Evolutionary conservation across 1,140 invertebrate species (phyloP), one percentile per base, ranked within the genome.

Genomic region (Drosophila neocordata): DNA sequence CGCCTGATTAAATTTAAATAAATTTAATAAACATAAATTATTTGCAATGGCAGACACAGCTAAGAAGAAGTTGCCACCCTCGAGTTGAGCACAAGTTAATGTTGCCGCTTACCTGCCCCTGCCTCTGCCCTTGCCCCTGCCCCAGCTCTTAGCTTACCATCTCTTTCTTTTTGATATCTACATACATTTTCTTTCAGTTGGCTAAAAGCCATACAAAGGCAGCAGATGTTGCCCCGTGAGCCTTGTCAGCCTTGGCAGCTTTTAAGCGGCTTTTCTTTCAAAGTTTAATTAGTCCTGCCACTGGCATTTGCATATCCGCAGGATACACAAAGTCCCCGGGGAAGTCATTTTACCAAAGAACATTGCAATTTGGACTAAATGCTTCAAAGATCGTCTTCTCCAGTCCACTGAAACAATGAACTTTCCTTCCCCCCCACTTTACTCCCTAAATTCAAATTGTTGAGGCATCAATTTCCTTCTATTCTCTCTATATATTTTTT

Each of bases 11-110:
- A 89, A 89, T 89, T 89, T 89, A 89, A 89, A 89, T 89, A 89
- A 89, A 89, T 89, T 90, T 89, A 89, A 89, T 89, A 89, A 89
- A 89, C 85, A 89, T 89, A 89, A 89, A 89, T 89, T 89, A 85
- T 89, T 89, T 89, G 80, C 84, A 89, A 83, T 73, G 57, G 61
- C 75, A 72, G 52, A 65, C 77, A 41, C 62, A 24, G 41, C 41
- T 48, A 20, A 48, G 41, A 48, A 48, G 20, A n/a, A n/a, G n/a
- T n/a, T 70, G 72, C 75, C 80, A 75, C 58, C 81, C 73, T 65
- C 66, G 73, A 64, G 70, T 37, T 41, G 76, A 66, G 57, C 59
- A 65, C 70, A 83, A 80, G 59, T 73, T 79, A 87, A 87, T 87
- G 82, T 79, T 83, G 56, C 44, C 83, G 69, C 68, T 83, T 70